Conservation (phyloP, 2,888 invertebrate genomes). For the Spisula solida region DNA sequence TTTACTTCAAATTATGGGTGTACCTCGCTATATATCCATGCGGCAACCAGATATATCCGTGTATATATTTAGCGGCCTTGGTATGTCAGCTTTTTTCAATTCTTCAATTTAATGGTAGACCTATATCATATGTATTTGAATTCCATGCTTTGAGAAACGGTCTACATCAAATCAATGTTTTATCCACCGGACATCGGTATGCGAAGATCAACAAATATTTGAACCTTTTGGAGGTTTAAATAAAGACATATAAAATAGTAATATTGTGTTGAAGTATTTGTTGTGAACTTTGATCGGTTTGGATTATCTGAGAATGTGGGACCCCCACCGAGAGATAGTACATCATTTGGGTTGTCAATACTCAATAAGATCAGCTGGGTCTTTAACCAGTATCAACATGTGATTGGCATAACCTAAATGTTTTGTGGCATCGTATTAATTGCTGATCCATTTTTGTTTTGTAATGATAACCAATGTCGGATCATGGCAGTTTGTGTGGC, state of each 20-base stretch:
- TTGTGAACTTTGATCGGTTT: conserved; percentile 20
- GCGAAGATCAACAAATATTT: conserved; percentile 34
- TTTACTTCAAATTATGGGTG: neutral
- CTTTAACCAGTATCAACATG: neutral
- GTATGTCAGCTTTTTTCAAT: neutral
- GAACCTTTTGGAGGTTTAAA: conserved; percentile 41
- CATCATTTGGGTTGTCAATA: neutral
- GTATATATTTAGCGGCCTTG: neutral
- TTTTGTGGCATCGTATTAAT: neutral
- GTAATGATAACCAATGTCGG: no score
- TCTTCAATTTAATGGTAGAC: neutral
- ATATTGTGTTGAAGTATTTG: conserved; percentile 46
- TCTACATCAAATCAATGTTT: neutral
- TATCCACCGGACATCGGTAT: conserved; percentile 31
- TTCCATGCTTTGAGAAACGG: neutral
- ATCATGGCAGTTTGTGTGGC: no score
- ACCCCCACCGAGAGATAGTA: conserved; percentile 33
- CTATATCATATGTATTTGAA: neutral
- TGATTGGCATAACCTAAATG: neutral
- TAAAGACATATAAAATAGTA: conserved; percentile 40
- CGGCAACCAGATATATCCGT: neutral
- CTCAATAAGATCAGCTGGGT: neutral
- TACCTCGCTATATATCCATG: neutral
- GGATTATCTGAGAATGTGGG: conserved; percentile 29
- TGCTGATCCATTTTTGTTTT: neutral